Evolutionary conservation across 92 coral and sea anemone genomes (phyloP), one percentile per base, ranked within the genome.

Genomic region (Phenganax stokvisi): DNA sequence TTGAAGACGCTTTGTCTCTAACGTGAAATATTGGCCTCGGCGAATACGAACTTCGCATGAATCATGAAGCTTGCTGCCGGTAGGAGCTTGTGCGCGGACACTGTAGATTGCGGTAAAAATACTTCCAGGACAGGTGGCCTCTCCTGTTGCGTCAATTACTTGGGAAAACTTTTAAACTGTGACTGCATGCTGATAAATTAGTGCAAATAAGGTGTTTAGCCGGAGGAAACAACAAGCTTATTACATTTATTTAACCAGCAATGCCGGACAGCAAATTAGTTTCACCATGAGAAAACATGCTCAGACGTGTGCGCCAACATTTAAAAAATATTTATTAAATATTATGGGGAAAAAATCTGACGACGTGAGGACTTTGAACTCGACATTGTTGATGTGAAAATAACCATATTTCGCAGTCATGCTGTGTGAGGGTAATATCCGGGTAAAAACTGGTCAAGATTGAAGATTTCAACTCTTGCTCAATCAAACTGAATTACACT

Each of bases 1-100:
- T 65, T 51, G 16, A 54, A 11, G 61, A 10, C 47, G 25, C 29
- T 62, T 51, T 10, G 86, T 83, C 63, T 83, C 86, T 56, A 83
- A 52, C 77, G 80, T 73, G 44, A 75, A 31, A 54, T 64, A 75
- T 65, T 75, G 59, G 17, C 60, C 27, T 73, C 55, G 55, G 73
- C 16, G 73, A 67, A 51, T 51, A 37, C 73, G 47, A 68, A 68
- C 73, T 10, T 68, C 47, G 37, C 73, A 68, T 68, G 31, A 68
- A 10, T 0, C 31, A 29, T 68, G 53, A 68, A 25, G 6, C 52
- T 11, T 30, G 7, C 10, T 6, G 67, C 67, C 8, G 67, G 8
- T 15, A 17, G 25, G 8, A 17, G 8, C 9, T 15, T 13, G 9
- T 15, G 6, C 67, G 15, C 8, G 6, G 7, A 61, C 25, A 61